Conservation (phyloP, 2,113 vertebrate species). For the Corythornis cristatus region DNA sequence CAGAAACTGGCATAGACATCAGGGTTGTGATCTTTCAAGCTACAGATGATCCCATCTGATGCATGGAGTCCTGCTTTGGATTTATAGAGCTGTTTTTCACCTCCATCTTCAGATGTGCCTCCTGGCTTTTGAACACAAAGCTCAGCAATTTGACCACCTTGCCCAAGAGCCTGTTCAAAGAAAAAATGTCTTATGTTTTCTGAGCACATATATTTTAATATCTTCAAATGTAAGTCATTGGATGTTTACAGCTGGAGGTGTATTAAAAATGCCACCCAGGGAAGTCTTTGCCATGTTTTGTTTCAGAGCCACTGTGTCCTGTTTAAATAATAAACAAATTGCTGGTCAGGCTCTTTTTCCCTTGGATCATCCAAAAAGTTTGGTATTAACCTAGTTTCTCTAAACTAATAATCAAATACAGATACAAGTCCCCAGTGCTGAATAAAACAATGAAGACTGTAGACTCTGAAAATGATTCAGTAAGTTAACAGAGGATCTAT, state of each 20-base stretch:
- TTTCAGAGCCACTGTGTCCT: neutral
- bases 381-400: neutral
- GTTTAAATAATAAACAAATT: neutral
- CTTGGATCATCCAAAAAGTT: neutral
- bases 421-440: neutral
- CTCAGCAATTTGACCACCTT: neutral
- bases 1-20: neutral
- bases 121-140: neutral
- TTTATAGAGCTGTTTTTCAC: neutral
- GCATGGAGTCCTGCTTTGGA: neutral
- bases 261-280: neutral
- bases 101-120: neutral
- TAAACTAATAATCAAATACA: neutral
- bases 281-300: neutral
- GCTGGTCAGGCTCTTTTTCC: neutral
- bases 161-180: neutral
- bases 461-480: neutral
- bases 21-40: neutral
- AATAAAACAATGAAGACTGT: neutral
- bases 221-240: neutral
- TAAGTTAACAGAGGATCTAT: neutral
- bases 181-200: neutral
- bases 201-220: neutral
- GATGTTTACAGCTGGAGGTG: neutral
- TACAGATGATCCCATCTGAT: neutral